Base-by-base conservation (phyloP, 2,113 vertebrate species). In the Tenrec ecaudatus region DNA sequence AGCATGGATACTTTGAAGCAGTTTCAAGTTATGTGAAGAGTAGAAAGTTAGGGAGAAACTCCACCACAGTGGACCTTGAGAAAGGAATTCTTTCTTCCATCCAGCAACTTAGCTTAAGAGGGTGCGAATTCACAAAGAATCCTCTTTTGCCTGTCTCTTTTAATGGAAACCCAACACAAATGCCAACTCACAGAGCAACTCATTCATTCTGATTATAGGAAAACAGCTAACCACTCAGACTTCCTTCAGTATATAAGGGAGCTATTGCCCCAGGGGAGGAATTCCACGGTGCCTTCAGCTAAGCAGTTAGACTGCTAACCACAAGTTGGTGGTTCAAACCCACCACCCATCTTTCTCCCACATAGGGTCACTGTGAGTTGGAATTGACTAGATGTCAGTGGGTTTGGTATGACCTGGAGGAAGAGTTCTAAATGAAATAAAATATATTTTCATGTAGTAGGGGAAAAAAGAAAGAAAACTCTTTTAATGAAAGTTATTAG, bases 401-500 rank as follows among this genome's bases (percentile, higher is more conserved):
- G 60, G 23, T 53, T 53, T 53, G 47, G 47, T 53, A 53, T 53
- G 9, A 53, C 12, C 47, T 53, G 60, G 23, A 25, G 60, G 14
- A 17, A 60, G 58, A 60, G 58, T 10, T 60, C 14, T 60, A 3
- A 60, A 60, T 60, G 58, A 62, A 19, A 62, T 62, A 62, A 62
- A 62, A 62, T 62, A 62, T 62, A 62, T 62, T 62, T 22, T 62
- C 12, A 53, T 53, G 47, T 10, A 53, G 47, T 62, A 5, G 23
- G 23, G 60, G 60, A 62, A 62, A 57, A 53, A 53, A 53, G 47
- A 57, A 66, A 81, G 43, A 43, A 91, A 93, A 31, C 43, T 43
- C 23, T 83, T 57, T 82, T 83, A 87, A n/a, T 82, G n/a, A 62
- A 78, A 90, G 76, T 73, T 78, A 75, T 85, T 91, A 91, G 60